Percentiles rank a stretch among this genome's conserved stretches.
These are phyloP conservation scores for Paralichthys olivaceus DNA, from an alignment of 2,113 vertebrate species.

Conservation along the genomic window DNA sequence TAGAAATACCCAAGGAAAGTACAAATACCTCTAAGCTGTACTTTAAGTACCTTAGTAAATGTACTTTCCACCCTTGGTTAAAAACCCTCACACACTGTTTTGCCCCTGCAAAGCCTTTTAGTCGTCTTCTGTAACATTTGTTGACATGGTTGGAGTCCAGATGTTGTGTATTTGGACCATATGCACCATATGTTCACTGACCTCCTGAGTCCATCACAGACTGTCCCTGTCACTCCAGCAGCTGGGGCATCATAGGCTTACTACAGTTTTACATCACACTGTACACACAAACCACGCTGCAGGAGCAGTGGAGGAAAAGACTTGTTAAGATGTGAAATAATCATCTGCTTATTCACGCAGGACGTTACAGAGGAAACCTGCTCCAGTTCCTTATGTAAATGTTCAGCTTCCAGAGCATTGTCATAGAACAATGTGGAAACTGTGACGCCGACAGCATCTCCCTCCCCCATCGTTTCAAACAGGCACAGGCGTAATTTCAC, in stretches of 20 bases:
- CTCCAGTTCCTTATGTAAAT: neutral
- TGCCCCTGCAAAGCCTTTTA: neutral
- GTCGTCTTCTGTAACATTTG: constrained; percentile 18
- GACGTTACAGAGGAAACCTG: neutral
- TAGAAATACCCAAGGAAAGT: neutral
- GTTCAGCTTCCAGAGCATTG: neutral
- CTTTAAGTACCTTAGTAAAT: neutral
- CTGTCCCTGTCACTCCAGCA: constrained; percentile 31
- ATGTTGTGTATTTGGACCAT: constrained; percentile 47
- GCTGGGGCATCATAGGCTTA: constrained; percentile 17
- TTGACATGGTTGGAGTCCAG: constrained; percentile 37
- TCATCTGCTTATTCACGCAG: constrained; percentile 2
- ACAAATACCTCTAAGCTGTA: neutral
- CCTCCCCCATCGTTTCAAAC: constrained; percentile 17
- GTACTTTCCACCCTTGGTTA: neutral
- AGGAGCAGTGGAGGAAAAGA: neutral
- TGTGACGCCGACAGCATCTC: neutral
- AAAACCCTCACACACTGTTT: neutral
- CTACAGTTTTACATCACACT: constrained; percentile 13
- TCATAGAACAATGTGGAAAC: constrained; percentile 13
- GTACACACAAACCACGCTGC: constrained; percentile 5
- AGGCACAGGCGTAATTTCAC: constrained; percentile 56
- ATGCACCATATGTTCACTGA: constrained; percentile 51
- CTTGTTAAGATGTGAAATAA: neutral
- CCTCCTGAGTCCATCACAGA: constrained; percentile 41